Percentiles rank a stretch among this genome's conserved stretches.
These are phyloP conservation scores for Protosalanx chinensis DNA, from an alignment of 2,797 vertebrate genomes.

Conservation along the genomic window DNA sequence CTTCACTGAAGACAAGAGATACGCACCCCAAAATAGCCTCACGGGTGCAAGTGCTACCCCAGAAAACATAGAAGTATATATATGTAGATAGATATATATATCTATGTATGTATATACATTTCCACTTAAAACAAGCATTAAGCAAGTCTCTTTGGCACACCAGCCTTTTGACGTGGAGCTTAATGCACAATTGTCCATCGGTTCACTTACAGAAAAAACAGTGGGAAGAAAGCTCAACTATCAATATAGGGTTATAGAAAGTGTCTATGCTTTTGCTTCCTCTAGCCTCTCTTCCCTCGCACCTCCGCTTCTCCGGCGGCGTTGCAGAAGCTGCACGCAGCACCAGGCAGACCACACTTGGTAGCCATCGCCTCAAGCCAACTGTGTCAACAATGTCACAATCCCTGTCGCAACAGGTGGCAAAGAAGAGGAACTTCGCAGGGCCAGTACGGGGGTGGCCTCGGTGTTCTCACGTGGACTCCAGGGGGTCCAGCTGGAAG, in stretches of 20 bases:
- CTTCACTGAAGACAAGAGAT: conserved; percentile 94
- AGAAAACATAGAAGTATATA: conserved; percentile 36
- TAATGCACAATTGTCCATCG: conserved; percentile 46
- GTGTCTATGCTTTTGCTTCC: conserved; percentile 48
- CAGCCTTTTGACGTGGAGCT: conserved; percentile 56
- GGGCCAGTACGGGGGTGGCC: conserved; percentile 17
- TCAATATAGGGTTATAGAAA: conserved; percentile 59
- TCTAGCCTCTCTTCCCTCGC: conserved; percentile 26
- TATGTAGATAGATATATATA: conserved; percentile 26
- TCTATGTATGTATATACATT: conserved; percentile 33
- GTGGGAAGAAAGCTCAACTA: conserved; percentile 50
- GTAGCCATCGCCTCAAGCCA: conserved; percentile 68
- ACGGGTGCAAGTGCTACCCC: conserved; percentile 54
- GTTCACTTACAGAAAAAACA: conserved; percentile 40
- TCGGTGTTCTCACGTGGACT: conserved; percentile 79
- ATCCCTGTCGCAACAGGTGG: conserved; percentile 53
- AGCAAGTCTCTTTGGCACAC: conserved; percentile 65
- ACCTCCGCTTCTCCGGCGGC: conserved; percentile 35
- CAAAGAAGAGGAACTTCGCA: conserved; percentile 54
- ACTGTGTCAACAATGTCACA: conserved; percentile 58
- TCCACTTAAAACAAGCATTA: conserved; percentile 64
- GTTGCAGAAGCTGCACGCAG: conserved; percentile 65
- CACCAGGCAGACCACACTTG: conserved; percentile 62
- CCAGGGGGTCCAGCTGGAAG: conserved; percentile 84
- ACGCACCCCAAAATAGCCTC: conserved; percentile 45